Evolutionary conservation across 2,888 invertebrate genomes (phyloP).

Genomic region (Eremobia ochroleuca): DNA sequence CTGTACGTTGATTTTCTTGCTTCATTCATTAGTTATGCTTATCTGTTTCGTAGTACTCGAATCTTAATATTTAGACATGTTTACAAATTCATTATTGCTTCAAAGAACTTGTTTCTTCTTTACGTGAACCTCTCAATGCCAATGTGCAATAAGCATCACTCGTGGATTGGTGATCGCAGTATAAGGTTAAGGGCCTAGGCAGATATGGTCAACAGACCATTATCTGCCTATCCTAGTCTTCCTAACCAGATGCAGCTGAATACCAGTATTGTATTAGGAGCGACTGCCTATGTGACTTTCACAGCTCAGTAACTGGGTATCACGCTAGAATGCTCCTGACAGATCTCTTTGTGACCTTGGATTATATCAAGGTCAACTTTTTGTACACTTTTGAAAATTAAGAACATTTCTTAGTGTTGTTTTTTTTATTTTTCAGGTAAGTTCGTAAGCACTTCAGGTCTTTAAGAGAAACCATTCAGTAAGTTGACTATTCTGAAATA

Average conservation of each 20-base stretch:
- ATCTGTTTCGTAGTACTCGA: conserved; percentile 20
- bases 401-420: background rate
- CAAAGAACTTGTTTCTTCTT: conserved; percentile 9
- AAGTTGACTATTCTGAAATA: conserved; percentile 42
- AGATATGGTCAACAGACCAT: background rate
- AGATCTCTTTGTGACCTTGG: background rate
- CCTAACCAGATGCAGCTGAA: no score
- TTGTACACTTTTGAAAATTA: accelerated
- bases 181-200: background rate
- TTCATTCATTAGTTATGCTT: conserved; percentile 49
- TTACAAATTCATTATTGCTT: conserved; percentile 16
- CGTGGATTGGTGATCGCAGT: background rate
- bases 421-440: conserved; percentile 80
- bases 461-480: conserved; percentile 42
- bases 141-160: background rate
- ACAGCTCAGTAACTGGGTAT: no score
- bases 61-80: conserved; percentile 24
- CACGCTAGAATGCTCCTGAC: no score
- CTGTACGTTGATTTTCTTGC: conserved; percentile 14
- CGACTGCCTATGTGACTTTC: no score
- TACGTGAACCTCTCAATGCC: background rate
- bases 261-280: background rate
- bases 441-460: conserved; percentile 75
- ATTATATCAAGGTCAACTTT: background rate
- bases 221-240: background rate